Evolutionary conservation across 92 coral and sea anemone genomes (phyloP), one percentile per base, ranked within the genome.

Genomic region (Palythoa grandiflora): DNA sequence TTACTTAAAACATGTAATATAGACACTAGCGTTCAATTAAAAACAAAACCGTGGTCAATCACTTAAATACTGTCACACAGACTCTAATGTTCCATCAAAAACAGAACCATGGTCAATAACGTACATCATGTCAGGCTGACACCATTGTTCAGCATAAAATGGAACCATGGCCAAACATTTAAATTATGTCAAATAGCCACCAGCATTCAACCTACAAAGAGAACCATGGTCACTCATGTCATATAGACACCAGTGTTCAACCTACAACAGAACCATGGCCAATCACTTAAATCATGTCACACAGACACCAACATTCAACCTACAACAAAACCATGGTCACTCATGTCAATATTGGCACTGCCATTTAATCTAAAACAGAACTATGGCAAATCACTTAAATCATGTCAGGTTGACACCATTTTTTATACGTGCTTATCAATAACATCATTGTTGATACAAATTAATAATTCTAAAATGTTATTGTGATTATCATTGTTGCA

Each of bases 21-120:
- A 98, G 98, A 57, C 98, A 96, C 98, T 98, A 96, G 75, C 89
- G 87, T 83, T 96, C 98, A 16, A 93, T 98, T 98, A 94, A 47
- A 78, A 73, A 9, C 16, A 40, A 13, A 75, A 70, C 38, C 38
- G 3, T 2, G 13, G 13, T 70, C 63, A 57, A 57, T 1, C 63
- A 57, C 11, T 17, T 12, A 10, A 10, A 57, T 13, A 1, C 0
- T 3, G n/a, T 17, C 14, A 57, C 14, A 14, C 1, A 0, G 15
- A 57, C 98, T 94, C 98, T 98, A 96, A 68, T 89, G 84, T 83
- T 94, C 98, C 11, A 93, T 98, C 98, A 94, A 47, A 78, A 73
- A 9, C 16, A 40, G 19, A 75, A 70, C 38, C 38, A 12, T 2
- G 13, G 13, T 70, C 63, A 57, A 57, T 1, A 12, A 57, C 11